These are phyloP conservation scores for Meteorus colon DNA, from an alignment of 2,888 invertebrate species.

Conservation along the genomic window DNA sequence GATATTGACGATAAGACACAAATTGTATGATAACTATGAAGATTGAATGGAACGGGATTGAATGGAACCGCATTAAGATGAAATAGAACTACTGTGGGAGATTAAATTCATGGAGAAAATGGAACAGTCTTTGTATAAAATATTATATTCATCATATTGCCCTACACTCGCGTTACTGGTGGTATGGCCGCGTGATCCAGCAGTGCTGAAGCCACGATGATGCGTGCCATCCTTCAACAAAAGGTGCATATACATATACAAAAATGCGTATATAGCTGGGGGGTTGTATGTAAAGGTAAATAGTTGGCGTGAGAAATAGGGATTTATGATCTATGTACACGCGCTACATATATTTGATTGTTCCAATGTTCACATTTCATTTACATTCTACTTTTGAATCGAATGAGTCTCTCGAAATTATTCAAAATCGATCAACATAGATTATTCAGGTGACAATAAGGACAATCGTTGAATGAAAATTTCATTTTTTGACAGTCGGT, in stretches of 20 bases:
- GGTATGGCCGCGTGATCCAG: constrained; percentile 11
- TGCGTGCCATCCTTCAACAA: constrained; percentile 69
- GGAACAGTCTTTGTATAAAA: constrained; percentile 3
- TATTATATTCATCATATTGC: constrained; percentile 50
- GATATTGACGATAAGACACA: background rate
- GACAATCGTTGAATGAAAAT: too few species aligned
- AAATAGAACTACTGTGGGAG: background rate
- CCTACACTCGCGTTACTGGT: constrained; percentile 39
- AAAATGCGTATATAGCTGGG: background rate
- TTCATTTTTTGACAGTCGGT: constrained; percentile 4
- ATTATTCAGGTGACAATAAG: too few species aligned
- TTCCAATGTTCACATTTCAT: too few species aligned
- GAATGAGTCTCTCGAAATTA: too few species aligned
- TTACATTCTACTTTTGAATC: too few species aligned
- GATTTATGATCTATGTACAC: too few species aligned
- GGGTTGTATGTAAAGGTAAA: too few species aligned
- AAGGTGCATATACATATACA: constrained; percentile 54
- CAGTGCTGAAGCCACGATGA: constrained; percentile 61
- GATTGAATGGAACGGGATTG: background rate
- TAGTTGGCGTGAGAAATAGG: too few species aligned
- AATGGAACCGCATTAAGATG: background rate
- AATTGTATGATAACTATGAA: background rate
- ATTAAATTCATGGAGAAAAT: background rate
- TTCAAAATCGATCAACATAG: too few species aligned
- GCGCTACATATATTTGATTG: background rate